Evolutionary conservation across 2,888 invertebrate genomes (phyloP), one percentile per base, ranked within the genome.

Genomic region (Ypsolopha sequella): DNA sequence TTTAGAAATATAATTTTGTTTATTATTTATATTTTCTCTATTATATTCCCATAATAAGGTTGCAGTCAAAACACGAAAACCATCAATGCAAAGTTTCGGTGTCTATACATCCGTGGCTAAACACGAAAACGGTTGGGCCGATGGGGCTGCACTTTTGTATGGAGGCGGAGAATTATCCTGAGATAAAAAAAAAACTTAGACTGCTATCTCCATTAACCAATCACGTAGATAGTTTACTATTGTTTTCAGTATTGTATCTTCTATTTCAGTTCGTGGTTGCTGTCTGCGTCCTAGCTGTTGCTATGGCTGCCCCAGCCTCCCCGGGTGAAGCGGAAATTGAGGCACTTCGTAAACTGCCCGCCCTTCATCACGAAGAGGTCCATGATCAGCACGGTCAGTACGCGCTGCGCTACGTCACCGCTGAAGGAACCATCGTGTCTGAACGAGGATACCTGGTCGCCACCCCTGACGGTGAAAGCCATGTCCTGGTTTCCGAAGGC

Each of bases 341-440:
- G 6, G 36, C 36, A 10, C 60, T 57, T 10, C 64, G 70, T 36
- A 56, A 54, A 2, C 59, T 65, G 13, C 74, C 67, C 24, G 76
- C 68, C 0, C 54, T 73, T 1, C 60, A 64, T 6, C 73, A 70
- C 51, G 65, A 70, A 45, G 73, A 73, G 52, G 54, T 67, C n/a
- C 73, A 68, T 43, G 70, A 70, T 50, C 67, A 71, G 52, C 62
- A 60, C 36, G 76, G 77, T 6, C 74, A 75, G 56, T 76, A 71
- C 56, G 62, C 65, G 3, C 61, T 76, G 2, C 64, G 68, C n/a
- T 76, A 76, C 65, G 65, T 73, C 51, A 76, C 76, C 1, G 76
- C 73, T 7, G 73, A 78, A 52, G 73, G 73, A 36, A 76, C 68
- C 36, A 55, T 72, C 2, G 75, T 76, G 1, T 62, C 60, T 3